phyloP scores from a whole-genome alignment of 2,888 invertebrate genomes.

The Autographa gamma region DNA sequence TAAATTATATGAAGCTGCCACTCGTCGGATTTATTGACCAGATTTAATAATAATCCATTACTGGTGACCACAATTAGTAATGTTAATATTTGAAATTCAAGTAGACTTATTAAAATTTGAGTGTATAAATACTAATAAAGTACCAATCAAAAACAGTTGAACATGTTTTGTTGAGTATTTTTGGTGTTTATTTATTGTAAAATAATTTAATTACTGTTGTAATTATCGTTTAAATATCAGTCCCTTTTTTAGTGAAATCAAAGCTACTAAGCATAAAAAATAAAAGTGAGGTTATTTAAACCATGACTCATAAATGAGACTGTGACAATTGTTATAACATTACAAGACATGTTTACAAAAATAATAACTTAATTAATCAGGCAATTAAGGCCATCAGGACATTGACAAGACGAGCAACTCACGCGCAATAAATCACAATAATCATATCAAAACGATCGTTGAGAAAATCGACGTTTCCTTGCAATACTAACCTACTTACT shows the following conservation, averaged over 20 bases:
- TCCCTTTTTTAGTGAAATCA: too few relatives aligned
- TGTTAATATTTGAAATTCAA: background rate
- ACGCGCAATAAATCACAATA: slow-evolving; percentile 35
- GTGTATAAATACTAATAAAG: background rate
- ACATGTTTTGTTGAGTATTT: too few relatives aligned
- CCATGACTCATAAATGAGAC: background rate
- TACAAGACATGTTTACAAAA: slow-evolving; percentile 10
- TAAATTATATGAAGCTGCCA: background rate
- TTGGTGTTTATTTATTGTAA: too few relatives aligned
- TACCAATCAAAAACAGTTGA: too few relatives aligned
- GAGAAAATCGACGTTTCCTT: slow-evolving; percentile 27
- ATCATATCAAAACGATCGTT: slow-evolving; percentile 24
- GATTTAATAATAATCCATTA: background rate
- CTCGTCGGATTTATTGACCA: background rate
- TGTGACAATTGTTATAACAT: background rate
- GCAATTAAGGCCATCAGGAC: slow-evolving; percentile 34
- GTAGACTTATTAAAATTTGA: background rate
- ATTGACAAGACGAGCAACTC: slow-evolving; percentile 32
- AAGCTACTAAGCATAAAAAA: too few relatives aligned
- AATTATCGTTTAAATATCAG: too few relatives aligned
- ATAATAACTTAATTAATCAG: slow-evolving; percentile 8
- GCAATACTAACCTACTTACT: slow-evolving; percentile 21
- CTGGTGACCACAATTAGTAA: background rate
- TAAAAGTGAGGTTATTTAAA: too few relatives aligned
- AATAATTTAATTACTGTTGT: too few relatives aligned